Evolutionary conservation across 2,113 vertebrate genomes (phyloP), one percentile per base, ranked within the genome.

Genomic region (Cavia aperea): DNA sequence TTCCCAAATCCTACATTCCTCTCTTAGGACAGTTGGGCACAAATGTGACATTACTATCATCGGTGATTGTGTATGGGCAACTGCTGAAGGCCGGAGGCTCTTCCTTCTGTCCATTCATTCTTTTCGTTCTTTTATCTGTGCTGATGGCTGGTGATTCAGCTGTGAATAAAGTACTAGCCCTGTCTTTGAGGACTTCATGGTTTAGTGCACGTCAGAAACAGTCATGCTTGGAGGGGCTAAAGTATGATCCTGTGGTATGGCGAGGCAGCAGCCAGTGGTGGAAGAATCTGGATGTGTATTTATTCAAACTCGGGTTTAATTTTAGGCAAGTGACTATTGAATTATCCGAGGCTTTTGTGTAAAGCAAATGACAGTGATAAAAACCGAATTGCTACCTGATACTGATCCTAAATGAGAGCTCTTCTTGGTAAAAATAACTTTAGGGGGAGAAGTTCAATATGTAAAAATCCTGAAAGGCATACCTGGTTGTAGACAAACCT

Each of bases 351-450:
- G 24, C 51, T 7, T 63, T 94, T 90, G 51, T 92, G 5, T 91
- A 62, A 86, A 84, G 49, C 58, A 26, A 65, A 24, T 92, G 77
- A 21, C 82, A 33, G 58, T 82, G 49, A 51, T 88, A 89, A 60
- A 1, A 56, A 54, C 23, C 89, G 49, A 19, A 6, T 65, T 46
- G 14, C 15, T 78, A 29, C 46, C 15, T 78, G 75, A 72, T 10
- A 23, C 66, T 58, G 85, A 78, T 90, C 93, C 36, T 92, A 77
- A 95, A 73, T 66, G 78, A 94, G 58, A 93, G 19, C 33, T 91
- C 89, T 94, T 93, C 62, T 94, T 91, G 88, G 60, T 92, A 86
- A 88, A 91, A 95, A 78, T 78, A 46, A 83, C 62, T 66, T n/a
- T 84, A n/a, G 29, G 33, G 33, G 54, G 54, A 86, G 92, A 78